Base-by-base conservation (phyloP, 2,888 invertebrate species). In the Helicoverpa assulta region DNA sequence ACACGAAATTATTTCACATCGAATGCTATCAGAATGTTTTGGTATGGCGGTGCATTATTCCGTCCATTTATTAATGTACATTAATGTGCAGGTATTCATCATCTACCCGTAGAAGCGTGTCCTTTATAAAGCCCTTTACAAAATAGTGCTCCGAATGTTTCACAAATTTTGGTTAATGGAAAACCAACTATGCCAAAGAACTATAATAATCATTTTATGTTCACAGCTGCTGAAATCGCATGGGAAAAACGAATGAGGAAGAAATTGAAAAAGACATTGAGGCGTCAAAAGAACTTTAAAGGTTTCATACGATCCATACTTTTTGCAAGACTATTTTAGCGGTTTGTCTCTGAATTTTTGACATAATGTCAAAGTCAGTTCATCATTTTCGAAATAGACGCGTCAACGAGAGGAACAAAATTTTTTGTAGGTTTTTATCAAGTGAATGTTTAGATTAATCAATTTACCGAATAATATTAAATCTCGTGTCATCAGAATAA, bases 231-330 rank as follows among this genome's bases (percentile, higher is more conserved):
- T 76, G 92, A 91, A 80, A 84, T 90, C 7, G 93, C 93, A 0
- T 94, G 94, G 94, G 91, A 93, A 51, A 94, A 85, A 51, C 85
- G 95, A 79, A 94, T 94, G 93, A 87, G 94, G 53, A 95, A 95
- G 81, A 95, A 95, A 76, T 75, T 93, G 67, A 95, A 94, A 77
- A 90, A 88, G 60, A 88, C 89, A 1, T 66, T 94, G 7, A 88
- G 95, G 12, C 87, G 91, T 8, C 67, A 84, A 54, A 73, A 90
- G 1, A 94, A 95, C 73, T 95, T 94, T 65, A 94, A 85, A 92
- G 95, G 95, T 94, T 70, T 33, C 26, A 58, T 53, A 53, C 1
- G 1, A 33, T 33, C 12, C 14, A 40, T 40, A 40, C 40, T 40
- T 40, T 40, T 40, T 40, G 14, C 40, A 14, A 12, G 3, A 0